Evolutionary conservation across 1,140 invertebrate genomes (phyloP).

Genomic region (Vanessa tameamea): DNA sequence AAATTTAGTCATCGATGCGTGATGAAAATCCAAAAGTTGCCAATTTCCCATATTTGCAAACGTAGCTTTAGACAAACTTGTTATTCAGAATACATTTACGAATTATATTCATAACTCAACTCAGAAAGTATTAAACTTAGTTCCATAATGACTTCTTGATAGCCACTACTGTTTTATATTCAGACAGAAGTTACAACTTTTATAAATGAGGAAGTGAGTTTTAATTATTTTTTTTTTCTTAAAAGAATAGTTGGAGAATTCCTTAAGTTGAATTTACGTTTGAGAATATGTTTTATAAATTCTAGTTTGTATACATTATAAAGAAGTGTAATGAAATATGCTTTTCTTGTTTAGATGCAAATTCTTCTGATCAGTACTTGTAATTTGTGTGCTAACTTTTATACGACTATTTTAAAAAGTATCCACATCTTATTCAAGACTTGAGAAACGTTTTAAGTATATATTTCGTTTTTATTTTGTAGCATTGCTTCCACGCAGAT

Average conservation of each 20-base stretch:
- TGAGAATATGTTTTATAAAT: not conserved
- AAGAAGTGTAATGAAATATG: not conserved
- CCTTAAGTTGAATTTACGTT: conserved; percentile 6
- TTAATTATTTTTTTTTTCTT: not conserved
- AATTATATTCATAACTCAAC: conserved; percentile 23
- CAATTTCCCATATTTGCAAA: too few relatives aligned
- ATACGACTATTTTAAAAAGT: too few relatives aligned
- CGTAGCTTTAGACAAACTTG: too few relatives aligned
- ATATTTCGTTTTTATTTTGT: too few relatives aligned
- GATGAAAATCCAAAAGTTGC: too few relatives aligned
- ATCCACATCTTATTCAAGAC: too few relatives aligned
- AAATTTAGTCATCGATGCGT: too few relatives aligned
- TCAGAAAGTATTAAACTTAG: conserved; percentile 15
- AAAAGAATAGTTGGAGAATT: not conserved
- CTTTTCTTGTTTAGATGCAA: not conserved
- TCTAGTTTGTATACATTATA: not conserved
- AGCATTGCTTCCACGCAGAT: too few relatives aligned
- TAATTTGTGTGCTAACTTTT: too few relatives aligned
- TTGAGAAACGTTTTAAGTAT: too few relatives aligned
- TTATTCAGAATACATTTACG: conserved; percentile 9
- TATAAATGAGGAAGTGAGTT: conserved; percentile 19
- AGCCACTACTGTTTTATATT: conserved; percentile 30
- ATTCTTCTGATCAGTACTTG: not conserved
- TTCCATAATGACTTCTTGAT: conserved; percentile 26
- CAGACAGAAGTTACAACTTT: conserved; percentile 25